Evolutionary conservation across 2,797 vertebrate species (phyloP).

Genomic region (Phoebastria nigripes): DNA sequence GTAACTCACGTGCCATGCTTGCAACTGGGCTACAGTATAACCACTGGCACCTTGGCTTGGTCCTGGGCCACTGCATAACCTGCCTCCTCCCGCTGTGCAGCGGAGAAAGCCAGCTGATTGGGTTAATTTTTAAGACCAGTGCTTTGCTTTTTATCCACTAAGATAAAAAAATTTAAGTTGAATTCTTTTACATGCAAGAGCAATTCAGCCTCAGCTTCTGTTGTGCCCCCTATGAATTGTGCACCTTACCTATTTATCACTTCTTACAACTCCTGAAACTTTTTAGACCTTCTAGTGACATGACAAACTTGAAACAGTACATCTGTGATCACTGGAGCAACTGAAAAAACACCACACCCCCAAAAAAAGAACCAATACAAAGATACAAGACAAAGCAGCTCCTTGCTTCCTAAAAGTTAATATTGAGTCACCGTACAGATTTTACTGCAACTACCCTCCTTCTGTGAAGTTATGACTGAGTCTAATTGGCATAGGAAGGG

Average conservation of each 20-base stretch:
- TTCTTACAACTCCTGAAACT: not conserved
- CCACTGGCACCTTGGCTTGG: not conserved
- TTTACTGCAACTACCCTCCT: not conserved
- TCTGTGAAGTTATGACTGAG: not conserved
- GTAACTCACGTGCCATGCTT: accelerated
- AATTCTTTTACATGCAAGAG: not conserved
- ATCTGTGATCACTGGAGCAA: not conserved
- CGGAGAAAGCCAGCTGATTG: accelerated
- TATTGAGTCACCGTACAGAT: not conserved
- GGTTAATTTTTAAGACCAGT: not conserved
- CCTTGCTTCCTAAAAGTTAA: not conserved
- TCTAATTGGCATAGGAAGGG: not conserved
- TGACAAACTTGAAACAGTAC: not conserved
- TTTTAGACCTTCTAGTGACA: not conserved
- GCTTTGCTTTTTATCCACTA: not conserved
- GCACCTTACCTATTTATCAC: not conserved
- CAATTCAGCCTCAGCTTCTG: not conserved
- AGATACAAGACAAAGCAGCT: not conserved
- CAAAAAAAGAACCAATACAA: not conserved
- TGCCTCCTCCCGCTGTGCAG: not conserved
- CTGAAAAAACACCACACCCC: not conserved
- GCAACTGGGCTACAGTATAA: not conserved
- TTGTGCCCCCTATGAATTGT: not conserved
- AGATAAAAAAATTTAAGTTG: not conserved
- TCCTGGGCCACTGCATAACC: not conserved